phyloP scores from a whole-genome alignment of 2,113 vertebrate species.

The Miniopterus natalensis region DNA sequence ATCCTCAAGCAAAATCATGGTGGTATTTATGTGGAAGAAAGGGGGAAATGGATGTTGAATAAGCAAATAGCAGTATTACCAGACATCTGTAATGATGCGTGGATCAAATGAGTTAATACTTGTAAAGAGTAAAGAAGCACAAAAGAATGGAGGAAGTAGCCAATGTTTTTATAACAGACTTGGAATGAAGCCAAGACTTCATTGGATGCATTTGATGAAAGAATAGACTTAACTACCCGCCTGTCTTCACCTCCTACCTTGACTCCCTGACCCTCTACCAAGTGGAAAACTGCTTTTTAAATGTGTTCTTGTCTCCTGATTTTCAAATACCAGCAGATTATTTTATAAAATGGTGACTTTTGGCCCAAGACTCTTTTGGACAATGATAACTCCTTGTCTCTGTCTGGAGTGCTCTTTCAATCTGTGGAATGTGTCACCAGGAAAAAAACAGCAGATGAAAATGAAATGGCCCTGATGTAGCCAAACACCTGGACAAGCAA shows the following conservation, averaged over 20 bases:
- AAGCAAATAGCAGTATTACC: not conserved
- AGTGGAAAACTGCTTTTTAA: not conserved
- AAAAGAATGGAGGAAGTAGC: not conserved
- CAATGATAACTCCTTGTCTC: not conserved
- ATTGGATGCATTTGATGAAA: not conserved
- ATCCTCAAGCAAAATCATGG: not conserved
- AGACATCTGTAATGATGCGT: not conserved
- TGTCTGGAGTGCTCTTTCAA: not conserved
- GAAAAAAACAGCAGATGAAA: not conserved
- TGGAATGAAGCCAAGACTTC: not conserved
- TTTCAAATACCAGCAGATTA: not conserved
- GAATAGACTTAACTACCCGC: not conserved
- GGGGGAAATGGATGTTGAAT: not conserved
- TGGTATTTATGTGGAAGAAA: not conserved
- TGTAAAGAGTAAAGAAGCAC: not conserved
- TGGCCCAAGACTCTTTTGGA: not conserved
- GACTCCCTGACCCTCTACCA: not conserved
- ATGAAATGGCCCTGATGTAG: not conserved
- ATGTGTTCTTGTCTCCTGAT: not conserved
- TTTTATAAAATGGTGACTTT: constrained; percentile 18
- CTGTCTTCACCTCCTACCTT: not conserved
- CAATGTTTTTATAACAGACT: not conserved
- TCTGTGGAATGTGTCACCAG: not conserved
- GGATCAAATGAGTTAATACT: not conserved
- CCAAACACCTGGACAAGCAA: not conserved